Evolutionary conservation across 1,140 invertebrate species (phyloP).

Genomic region (Gonatopus flavifemur): DNA sequence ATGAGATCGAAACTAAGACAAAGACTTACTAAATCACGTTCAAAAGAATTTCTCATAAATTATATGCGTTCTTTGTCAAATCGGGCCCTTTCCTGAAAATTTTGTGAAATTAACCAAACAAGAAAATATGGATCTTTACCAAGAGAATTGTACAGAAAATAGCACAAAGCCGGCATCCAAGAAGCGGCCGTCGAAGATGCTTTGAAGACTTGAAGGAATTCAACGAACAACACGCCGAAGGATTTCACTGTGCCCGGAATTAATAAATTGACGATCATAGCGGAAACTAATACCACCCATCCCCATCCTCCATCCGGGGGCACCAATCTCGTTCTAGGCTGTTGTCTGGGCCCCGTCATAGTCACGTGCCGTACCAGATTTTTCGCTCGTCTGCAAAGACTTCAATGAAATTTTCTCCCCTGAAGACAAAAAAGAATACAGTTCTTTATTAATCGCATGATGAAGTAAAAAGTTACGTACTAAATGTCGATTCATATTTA

Average conservation of each 20-base stretch:
- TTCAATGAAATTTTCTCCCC: too few relatives aligned
- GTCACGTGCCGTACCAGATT: not conserved
- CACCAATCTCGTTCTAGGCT: conserved; percentile 56
- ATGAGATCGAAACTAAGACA: too few relatives aligned
- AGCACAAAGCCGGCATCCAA: conserved; percentile 80
- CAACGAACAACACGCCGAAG: conserved; percentile 79
- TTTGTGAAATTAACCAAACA: too few relatives aligned
- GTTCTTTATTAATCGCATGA: too few relatives aligned
- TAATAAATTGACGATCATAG: conserved; percentile 75
- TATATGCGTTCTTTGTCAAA: too few relatives aligned
- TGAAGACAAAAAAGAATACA: too few relatives aligned
- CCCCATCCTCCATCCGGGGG: conserved; percentile 75
- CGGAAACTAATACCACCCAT: conserved; percentile 76
- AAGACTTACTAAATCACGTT: too few relatives aligned
- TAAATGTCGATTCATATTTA: too few relatives aligned
- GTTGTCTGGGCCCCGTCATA: conserved; percentile 25
- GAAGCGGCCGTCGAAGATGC: conserved; percentile 70
- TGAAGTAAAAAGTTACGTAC: too few relatives aligned
- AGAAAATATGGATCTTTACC: conserved; percentile 61
- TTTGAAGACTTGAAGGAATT: conserved; percentile 76
- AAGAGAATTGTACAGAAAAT: conserved; percentile 81
- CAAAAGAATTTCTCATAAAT: too few relatives aligned
- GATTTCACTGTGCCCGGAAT: conserved; percentile 83
- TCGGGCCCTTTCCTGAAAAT: too few relatives aligned
- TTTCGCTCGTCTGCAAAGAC: conserved; percentile 14